Conservation (phyloP, 2,888 invertebrate genomes). For the Limnephilus marmoratus region DNA sequence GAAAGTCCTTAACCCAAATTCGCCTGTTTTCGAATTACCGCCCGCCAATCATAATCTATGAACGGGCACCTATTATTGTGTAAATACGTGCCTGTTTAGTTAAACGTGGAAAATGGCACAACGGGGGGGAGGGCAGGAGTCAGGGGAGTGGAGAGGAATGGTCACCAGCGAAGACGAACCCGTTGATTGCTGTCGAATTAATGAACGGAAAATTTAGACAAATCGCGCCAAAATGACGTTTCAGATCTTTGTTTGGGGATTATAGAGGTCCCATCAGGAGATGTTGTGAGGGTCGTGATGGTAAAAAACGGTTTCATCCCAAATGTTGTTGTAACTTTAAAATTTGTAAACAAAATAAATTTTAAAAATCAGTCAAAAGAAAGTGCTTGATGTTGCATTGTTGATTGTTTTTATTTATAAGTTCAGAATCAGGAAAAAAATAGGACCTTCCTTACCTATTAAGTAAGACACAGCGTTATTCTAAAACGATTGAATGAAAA, state of each 20-base stretch:
- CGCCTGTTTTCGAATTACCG: constrained; percentile 57
- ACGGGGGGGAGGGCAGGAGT: background rate
- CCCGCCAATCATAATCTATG: constrained; percentile 60
- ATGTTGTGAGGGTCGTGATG: no score
- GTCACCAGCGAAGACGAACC: background rate
- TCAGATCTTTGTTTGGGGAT: background rate
- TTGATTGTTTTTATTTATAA: background rate
- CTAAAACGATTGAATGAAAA: no score
- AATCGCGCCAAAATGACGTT: background rate
- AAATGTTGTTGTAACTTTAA: background rate
- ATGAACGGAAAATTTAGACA: constrained; percentile 26
- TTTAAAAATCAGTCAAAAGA: no score
- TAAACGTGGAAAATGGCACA: constrained; percentile 22
- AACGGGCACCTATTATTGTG: background rate
- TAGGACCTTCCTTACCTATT: no score
- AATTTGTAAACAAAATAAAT: background rate
- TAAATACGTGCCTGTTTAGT: background rate
- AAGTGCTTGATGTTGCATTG: no score
- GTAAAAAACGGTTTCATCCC: background rate
- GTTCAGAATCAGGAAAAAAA: no score
- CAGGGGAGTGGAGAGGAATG: background rate
- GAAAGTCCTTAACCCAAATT: constrained; percentile 65
- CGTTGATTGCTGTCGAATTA: constrained; percentile 20
- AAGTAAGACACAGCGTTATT: background rate
- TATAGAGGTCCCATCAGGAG: no score